These are phyloP conservation scores for Clanis bilineata DNA, from an alignment of 2,888 invertebrate species.

Conservation along the genomic window DNA sequence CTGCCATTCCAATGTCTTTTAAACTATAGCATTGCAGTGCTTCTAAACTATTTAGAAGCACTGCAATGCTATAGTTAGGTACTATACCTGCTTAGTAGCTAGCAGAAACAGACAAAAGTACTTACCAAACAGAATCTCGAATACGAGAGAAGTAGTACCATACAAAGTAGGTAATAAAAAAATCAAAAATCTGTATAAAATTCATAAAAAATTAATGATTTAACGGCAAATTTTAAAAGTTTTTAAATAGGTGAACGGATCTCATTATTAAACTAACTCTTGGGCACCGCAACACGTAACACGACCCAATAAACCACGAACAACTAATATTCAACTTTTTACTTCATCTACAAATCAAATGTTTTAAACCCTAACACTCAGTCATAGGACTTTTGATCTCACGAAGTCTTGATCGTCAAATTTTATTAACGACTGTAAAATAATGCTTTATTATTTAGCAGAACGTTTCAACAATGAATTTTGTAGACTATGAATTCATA, in stretches of 20 bases:
- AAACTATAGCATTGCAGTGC: too few species aligned
- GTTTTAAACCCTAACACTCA: constrained; percentile 21
- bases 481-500: constrained; percentile 20
- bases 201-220: too few species aligned
- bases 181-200: too few species aligned
- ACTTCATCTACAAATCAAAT: constrained; percentile 1
- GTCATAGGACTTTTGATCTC: constrained; percentile 23
- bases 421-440: constrained; percentile 26
- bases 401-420: constrained; percentile 24
- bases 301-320: constrained; percentile 46
- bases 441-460: constrained; percentile 17
- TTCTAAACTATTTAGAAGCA: too few species aligned
- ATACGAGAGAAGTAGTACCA: too few species aligned
- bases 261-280: neutral
- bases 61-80: too few species aligned
- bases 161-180: too few species aligned
- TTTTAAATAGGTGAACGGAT: neutral
- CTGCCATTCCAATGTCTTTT: too few species aligned
- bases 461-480: neutral
- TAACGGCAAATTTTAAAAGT: neutral
- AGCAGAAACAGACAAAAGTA: too few species aligned
- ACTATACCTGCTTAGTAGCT: too few species aligned
- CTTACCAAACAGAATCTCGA: too few species aligned
- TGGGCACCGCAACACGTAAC: constrained; percentile 29
- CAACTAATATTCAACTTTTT: constrained; percentile 31